These are phyloP conservation scores for Rhinoderma darwinii DNA, from an alignment of 2,113 vertebrate genomes.

Conservation along the genomic window DNA sequence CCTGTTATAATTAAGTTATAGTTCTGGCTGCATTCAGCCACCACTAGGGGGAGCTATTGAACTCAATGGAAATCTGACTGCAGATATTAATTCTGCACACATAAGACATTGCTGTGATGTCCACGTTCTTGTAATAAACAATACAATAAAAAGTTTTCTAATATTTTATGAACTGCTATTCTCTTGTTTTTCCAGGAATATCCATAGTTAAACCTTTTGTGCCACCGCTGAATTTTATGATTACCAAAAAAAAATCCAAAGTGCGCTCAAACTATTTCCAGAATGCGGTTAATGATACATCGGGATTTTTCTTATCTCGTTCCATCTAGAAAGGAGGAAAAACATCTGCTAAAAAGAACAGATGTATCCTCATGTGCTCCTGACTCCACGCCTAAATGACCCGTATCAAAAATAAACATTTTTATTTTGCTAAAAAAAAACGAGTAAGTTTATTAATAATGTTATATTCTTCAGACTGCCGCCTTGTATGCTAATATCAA, in stretches of 20 bases:
- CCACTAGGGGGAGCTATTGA: too few relatives aligned
- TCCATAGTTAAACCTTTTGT: background rate
- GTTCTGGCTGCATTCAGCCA: too few relatives aligned
- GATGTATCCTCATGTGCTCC: constrained; percentile 43
- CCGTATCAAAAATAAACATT: constrained; percentile 44
- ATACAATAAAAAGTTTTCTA: background rate
- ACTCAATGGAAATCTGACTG: too few relatives aligned
- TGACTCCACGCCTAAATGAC: background rate
- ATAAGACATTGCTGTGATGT: too few relatives aligned
- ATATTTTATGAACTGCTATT: background rate
- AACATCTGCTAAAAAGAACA: constrained; percentile 36
- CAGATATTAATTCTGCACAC: too few relatives aligned
- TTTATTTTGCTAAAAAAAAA: constrained; percentile 19
- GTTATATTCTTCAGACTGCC: background rate
- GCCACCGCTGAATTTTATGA: background rate
- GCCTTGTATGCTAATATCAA: constrained; percentile 36
- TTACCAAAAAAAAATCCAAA: background rate
- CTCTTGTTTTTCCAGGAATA: background rate
- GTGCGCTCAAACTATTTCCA: background rate
- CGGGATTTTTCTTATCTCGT: background rate
- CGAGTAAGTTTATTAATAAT: constrained; percentile 11
- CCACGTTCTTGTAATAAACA: background rate
- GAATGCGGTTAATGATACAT: constrained; percentile 3
- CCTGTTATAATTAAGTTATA: too few relatives aligned
- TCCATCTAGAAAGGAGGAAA: constrained; percentile 7